Conservation (phyloP, 2,888 invertebrate genomes). For the Drosophila mercatorum region DNA sequence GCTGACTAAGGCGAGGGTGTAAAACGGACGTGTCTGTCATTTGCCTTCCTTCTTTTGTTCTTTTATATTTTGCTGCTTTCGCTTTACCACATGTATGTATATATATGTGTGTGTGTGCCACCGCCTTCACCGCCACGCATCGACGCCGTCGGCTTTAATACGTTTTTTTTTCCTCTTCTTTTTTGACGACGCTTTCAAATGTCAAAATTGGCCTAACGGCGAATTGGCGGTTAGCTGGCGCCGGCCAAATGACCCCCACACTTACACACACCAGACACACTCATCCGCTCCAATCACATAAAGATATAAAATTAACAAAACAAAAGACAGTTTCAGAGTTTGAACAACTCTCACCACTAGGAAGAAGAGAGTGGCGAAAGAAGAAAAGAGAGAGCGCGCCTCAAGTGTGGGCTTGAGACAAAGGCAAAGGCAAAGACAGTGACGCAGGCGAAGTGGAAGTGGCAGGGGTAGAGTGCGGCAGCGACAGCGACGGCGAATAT, state of each 20-base stretch:
- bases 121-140: conserved; percentile 51
- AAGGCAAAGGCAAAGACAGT: not conserved
- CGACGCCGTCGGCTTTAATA: conserved; percentile 15
- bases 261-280: not conserved
- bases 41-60: conserved; percentile 62
- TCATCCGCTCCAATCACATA: conserved; percentile 29
- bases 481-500: not conserved
- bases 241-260: conserved; percentile 41
- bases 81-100: conserved; percentile 16
- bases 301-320: conserved; percentile 62
- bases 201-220: conserved; percentile 63
- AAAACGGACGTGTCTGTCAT: conserved; percentile 73
- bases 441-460: not conserved
- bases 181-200: conserved; percentile 50
- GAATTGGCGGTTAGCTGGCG: conserved; percentile 54
- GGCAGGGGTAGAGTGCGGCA: not conserved
- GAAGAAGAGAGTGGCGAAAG: conserved; percentile 28
- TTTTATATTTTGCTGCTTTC: conserved; percentile 42
- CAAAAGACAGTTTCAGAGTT: conserved; percentile 51
- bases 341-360: conserved; percentile 26
- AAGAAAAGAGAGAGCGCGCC: conserved; percentile 29
- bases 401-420: conserved; percentile 51
- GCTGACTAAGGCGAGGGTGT: conserved; percentile 51
- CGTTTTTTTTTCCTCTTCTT: conserved; percentile 25
- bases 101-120: not conserved